These are phyloP conservation scores for Drosophila macrospina DNA, from an alignment of 2,888 invertebrate genomes.

Conservation along the genomic window DNA sequence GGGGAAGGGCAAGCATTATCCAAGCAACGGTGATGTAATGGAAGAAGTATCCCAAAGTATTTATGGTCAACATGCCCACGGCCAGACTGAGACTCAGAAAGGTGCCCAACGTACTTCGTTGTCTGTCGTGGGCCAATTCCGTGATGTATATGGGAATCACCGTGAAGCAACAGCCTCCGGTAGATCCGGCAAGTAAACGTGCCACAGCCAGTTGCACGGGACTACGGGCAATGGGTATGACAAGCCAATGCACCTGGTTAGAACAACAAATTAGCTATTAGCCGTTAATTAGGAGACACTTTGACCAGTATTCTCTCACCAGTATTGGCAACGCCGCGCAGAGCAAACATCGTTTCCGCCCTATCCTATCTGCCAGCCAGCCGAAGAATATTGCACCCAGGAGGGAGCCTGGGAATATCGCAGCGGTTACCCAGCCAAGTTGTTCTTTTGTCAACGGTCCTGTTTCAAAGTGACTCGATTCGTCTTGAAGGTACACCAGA, in stretches of 20 bases:
- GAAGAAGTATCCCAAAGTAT: constrained; percentile 70
- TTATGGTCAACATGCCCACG: constrained; percentile 73
- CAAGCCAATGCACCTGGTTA: constrained; percentile 38
- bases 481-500: constrained; percentile 30
- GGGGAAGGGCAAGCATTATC: constrained; percentile 56
- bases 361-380: constrained; percentile 29
- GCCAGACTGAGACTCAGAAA: constrained; percentile 73
- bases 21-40: constrained; percentile 66
- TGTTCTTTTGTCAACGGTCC: constrained; percentile 12
- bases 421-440: constrained; percentile 22
- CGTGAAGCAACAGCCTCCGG: constrained; percentile 69
- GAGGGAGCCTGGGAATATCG: constrained; percentile 18
- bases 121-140: constrained; percentile 76
- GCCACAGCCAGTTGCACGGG: constrained; percentile 58
- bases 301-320: constrained; percentile 3
- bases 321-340: constrained; percentile 10
- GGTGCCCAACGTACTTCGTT: constrained; percentile 81
- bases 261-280: no score
- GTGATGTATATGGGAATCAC: constrained; percentile 76
- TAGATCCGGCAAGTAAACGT: constrained; percentile 68
- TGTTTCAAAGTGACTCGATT: constrained; percentile 1
- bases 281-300: background rate
- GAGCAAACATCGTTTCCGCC: constrained; percentile 28
- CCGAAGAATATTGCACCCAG: constrained; percentile 24
- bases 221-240: constrained; percentile 67